Conservation (phyloP, 1,140 invertebrate genomes). For the Zaprionus taronus region DNA sequence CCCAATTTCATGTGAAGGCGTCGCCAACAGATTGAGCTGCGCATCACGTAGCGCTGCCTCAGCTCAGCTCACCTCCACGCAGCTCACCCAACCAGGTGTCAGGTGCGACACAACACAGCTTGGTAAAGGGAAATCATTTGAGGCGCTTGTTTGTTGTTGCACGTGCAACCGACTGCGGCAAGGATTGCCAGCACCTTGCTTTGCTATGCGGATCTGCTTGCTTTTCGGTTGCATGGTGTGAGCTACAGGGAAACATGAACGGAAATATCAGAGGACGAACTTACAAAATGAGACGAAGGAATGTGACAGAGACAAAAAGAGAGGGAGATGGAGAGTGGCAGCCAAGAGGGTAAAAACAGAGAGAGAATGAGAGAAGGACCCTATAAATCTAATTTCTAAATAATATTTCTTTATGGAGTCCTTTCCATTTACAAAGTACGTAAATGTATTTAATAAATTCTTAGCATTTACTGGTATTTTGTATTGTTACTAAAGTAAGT, state of each 20-base stretch:
- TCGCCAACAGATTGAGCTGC: slow-evolving; percentile 32
- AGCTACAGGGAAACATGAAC: neutral
- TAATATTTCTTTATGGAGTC: too few species aligned
- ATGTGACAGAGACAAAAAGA: neutral
- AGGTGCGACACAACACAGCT: slow-evolving; percentile 30
- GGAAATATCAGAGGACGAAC: neutral
- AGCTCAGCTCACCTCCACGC: neutral
- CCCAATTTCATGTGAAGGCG: neutral
- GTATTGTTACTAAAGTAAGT: too few species aligned
- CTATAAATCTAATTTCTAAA: too few species aligned
- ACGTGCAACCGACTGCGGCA: slow-evolving; percentile 43
- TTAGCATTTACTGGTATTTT: too few species aligned
- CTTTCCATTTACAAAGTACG: too few species aligned
- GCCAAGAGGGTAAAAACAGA: too few species aligned
- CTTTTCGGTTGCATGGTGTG: neutral
- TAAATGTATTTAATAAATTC: too few species aligned
- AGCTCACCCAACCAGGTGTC: neutral
- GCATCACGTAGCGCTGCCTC: slow-evolving; percentile 40
- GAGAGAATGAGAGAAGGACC: too few species aligned
- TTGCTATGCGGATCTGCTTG: neutral
- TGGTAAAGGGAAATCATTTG: slow-evolving; percentile 32
- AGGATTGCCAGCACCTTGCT: slow-evolving; percentile 14
- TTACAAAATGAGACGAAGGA: neutral
- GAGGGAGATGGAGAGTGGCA: neutral
- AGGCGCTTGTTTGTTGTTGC: slow-evolving; percentile 19